Conservation (phyloP, 2,113 vertebrate genomes). For the Shinisaurus crocodilurus region DNA sequence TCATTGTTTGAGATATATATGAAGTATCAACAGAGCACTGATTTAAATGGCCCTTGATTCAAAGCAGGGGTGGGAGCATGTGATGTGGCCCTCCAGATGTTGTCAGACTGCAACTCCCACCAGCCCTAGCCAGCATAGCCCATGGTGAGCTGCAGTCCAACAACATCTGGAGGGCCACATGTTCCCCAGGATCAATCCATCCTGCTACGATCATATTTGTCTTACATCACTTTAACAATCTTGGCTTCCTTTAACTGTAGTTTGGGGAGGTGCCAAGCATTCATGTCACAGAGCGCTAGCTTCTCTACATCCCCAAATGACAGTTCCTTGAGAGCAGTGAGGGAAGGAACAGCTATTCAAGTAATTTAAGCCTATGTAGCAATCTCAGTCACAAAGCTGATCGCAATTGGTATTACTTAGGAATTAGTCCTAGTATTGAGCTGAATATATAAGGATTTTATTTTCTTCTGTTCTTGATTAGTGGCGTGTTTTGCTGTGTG, state of each 20-base stretch:
- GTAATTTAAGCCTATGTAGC: neutral
- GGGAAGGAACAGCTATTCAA: neutral
- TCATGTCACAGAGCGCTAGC: neutral
- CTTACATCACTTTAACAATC: neutral
- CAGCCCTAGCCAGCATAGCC: too few species aligned
- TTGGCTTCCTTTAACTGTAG: neutral
- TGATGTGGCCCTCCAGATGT: too few species aligned
- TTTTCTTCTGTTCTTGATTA: neutral
- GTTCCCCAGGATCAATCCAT: too few species aligned
- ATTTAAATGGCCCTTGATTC: neutral
- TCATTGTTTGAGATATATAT: neutral
- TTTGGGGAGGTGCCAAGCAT: neutral
- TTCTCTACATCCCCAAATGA: too few species aligned
- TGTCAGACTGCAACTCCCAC: too few species aligned
- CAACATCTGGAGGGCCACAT: too few species aligned
- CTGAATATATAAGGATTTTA: neutral
- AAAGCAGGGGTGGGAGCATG: neutral
- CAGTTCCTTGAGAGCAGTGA: neutral
- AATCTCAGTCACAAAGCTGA: neutral
- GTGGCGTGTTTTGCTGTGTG: neutral
- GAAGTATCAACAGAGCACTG: neutral
- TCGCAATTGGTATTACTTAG: neutral
- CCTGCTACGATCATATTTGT: neutral
- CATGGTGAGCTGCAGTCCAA: too few species aligned
- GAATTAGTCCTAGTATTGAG: neutral